Conservation (phyloP, 2,797 vertebrate genomes). For the Glossophaga mutica region DNA sequence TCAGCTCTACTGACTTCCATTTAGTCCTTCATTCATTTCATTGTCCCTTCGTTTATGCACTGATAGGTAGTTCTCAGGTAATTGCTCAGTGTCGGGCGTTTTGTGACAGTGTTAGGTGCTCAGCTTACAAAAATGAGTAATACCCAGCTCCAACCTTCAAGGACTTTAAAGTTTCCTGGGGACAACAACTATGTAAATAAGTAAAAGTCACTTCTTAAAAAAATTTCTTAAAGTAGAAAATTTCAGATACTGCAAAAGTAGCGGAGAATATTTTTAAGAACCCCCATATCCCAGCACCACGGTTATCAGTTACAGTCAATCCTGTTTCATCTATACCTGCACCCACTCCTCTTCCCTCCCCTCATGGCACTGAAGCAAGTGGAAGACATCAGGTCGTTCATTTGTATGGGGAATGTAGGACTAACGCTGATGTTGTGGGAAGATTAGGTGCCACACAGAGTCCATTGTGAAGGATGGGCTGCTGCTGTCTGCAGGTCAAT, state of each 20-base stretch:
- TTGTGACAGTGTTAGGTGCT: background rate
- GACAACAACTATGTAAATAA: background rate
- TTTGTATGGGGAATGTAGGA: background rate
- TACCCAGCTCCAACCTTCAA: background rate
- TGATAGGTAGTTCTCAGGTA: background rate
- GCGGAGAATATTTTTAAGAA: background rate
- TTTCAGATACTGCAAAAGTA: background rate
- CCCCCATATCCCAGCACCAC: rapidly evolving
- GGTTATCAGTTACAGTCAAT: rapidly evolving
- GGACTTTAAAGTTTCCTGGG: background rate
- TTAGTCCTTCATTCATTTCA: background rate
- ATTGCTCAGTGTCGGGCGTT: background rate
- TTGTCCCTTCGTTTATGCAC: background rate
- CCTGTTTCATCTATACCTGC: background rate
- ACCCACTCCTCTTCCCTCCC: no score
- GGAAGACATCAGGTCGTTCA: background rate
- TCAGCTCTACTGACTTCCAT: background rate
- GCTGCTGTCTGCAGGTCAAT: background rate
- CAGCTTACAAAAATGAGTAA: background rate
- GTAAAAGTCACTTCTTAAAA: background rate
- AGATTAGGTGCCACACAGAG: background rate
- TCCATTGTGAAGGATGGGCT: background rate
- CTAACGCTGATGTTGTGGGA: background rate
- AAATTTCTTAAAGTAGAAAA: background rate
- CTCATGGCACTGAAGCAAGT: background rate